These are phyloP conservation scores for Parapsyche elsis DNA, from an alignment of 1,140 invertebrate species.

Conservation along the genomic window DNA sequence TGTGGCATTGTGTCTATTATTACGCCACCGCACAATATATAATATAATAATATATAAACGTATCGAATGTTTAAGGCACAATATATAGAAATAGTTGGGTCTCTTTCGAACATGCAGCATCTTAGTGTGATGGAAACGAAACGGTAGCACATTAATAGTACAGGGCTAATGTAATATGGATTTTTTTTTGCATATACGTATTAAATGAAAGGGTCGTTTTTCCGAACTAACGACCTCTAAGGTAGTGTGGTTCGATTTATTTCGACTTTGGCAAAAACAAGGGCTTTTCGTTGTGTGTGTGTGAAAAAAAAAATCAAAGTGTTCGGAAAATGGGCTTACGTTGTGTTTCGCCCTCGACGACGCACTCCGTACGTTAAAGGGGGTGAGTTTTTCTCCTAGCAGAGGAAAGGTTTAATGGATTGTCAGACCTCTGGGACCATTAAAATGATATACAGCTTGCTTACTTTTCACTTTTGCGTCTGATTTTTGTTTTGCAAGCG, in stretches of 20 bases:
- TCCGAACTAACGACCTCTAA: background rate
- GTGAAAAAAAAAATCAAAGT: slow-evolving; percentile 7
- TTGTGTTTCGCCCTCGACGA: slow-evolving; percentile 33
- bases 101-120: background rate
- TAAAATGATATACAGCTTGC: slow-evolving; percentile 57
- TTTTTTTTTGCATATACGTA: too few species aligned
- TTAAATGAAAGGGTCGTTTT: slow-evolving; percentile 3
- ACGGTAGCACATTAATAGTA: too few species aligned
- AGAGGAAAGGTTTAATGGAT: slow-evolving; percentile 57
- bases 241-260: slow-evolving; percentile 5
- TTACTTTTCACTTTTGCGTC: slow-evolving; percentile 56
- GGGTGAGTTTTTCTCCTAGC: slow-evolving; percentile 18
- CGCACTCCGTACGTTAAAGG: background rate
- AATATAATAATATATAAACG: background rate
- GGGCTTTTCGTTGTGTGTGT: background rate
- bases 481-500: slow-evolving; percentile 54
- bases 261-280: slow-evolving; percentile 7
- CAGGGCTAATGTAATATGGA: too few species aligned
- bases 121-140: too few species aligned
- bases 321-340: slow-evolving; percentile 41
- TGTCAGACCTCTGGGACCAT: slow-evolving; percentile 56
- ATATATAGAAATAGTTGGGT: background rate
- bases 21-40: background rate
- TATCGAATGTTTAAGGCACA: background rate
- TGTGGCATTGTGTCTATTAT: slow-evolving; percentile 4